Percentiles rank a stretch among this genome's conserved stretches.
Evolutionary conservation across 1,140 invertebrate species (phyloP).

Genomic region (Conus ventricosus): DNA sequence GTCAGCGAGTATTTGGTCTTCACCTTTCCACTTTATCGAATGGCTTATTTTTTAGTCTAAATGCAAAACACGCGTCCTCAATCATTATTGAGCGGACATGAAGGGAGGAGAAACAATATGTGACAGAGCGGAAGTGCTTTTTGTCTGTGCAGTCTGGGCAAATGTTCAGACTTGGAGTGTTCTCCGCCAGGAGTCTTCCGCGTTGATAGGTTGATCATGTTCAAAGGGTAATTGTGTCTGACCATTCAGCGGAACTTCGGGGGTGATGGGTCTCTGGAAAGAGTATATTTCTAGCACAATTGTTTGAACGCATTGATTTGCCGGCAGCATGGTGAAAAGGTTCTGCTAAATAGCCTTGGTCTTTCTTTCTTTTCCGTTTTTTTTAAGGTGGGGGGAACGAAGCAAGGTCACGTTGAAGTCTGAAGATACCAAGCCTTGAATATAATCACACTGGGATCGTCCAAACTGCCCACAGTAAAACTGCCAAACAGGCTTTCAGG

Average conservation of each 20-base stretch:
- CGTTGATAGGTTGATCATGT: not conserved
- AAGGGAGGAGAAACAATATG: not conserved
- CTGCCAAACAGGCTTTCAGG: no score
- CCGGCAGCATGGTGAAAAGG: not conserved
- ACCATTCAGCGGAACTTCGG: not conserved
- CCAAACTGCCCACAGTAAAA: no score
- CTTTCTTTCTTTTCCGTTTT: not conserved
- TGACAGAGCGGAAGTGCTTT: not conserved
- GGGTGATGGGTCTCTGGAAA: not conserved
- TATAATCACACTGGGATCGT: no score
- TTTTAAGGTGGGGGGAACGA: no score
- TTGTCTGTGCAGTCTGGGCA: not conserved
- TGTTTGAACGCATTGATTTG: not conserved
- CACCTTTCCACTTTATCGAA: conserved; percentile 12
- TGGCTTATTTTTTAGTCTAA: conserved; percentile 10
- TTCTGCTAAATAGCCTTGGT: not conserved
- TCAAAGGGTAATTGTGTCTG: conserved; percentile 20
- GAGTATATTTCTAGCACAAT: not conserved
- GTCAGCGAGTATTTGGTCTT: not conserved
- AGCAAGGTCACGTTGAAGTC: no score
- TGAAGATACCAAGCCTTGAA: no score
- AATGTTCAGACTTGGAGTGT: not conserved
- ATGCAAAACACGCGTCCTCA: conserved; percentile 12
- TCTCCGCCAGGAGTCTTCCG: not conserved
- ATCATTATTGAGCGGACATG: not conserved